Evolutionary conservation across 2,888 invertebrate genomes (phyloP).

Genomic region (Belgica antarctica): DNA sequence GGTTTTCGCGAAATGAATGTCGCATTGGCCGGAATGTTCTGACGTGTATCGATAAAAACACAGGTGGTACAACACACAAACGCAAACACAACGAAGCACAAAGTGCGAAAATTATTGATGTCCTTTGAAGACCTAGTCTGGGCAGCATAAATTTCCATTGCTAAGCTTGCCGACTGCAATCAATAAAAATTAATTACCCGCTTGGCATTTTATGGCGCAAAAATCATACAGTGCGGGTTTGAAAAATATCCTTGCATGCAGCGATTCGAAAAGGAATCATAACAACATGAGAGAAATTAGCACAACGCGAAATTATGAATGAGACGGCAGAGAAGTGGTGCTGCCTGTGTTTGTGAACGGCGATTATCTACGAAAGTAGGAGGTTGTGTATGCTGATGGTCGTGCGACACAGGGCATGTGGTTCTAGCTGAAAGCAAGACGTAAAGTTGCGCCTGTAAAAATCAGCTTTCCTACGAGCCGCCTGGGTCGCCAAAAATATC

Average conservation of each 20-base stretch:
- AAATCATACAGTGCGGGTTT: conserved; percentile 21
- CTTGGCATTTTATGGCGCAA: conserved; percentile 22
- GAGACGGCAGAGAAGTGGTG: background rate
- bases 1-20: conserved; percentile 12
- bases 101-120: background rate
- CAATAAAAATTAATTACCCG: background rate
- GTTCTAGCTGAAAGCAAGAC: too few relatives aligned
- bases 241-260: conserved; percentile 14
- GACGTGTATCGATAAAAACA: background rate
- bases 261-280: background rate
- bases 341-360: background rate
- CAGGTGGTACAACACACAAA: background rate
- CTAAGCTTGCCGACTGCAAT: background rate
- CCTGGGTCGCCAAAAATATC: too few relatives aligned
- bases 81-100: too few relatives aligned
- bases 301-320: background rate
- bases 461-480: too few relatives aligned
- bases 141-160: background rate
- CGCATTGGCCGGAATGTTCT: background rate
- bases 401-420: too few relatives aligned
- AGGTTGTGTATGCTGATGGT: too few relatives aligned
- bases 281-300: background rate
- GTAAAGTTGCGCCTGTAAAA: too few relatives aligned
- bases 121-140: background rate
- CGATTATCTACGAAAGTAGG: background rate